Percentiles rank a stretch among this genome's conserved stretches.
phyloP scores from a whole-genome alignment of 2,797 vertebrate genomes.

The Oreortyx pictus region DNA sequence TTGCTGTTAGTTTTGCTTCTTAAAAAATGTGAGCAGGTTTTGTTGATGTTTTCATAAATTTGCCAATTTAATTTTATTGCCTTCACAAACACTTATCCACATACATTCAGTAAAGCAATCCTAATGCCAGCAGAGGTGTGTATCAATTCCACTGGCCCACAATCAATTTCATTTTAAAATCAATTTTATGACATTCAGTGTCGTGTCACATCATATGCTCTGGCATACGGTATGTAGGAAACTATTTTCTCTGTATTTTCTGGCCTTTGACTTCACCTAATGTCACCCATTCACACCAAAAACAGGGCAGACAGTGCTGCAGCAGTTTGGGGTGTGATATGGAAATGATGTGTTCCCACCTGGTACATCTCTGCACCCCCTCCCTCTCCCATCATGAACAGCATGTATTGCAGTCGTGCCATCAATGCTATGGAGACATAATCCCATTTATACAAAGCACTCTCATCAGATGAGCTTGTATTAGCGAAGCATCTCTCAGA shows the following conservation, averaged over 20 bases:
- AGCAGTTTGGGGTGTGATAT: neutral
- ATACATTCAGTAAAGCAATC: neutral
- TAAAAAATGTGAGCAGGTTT: neutral
- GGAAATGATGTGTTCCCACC: neutral
- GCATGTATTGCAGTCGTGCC: neutral
- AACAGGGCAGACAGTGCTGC: neutral
- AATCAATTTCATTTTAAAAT: neutral
- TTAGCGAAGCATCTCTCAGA: neutral
- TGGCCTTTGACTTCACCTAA: neutral
- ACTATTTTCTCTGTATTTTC: neutral
- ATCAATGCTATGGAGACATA: neutral
- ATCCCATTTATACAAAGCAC: neutral
- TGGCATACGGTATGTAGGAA: rapidly evolving
- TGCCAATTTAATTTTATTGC: neutral
- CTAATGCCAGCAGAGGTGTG: neutral
- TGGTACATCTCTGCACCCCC: neutral
- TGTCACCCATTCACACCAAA: neutral
- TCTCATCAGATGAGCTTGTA: neutral
- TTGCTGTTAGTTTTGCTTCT: neutral
- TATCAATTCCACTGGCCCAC: neutral
- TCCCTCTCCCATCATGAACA: too few relatives aligned
- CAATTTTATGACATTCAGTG: neutral
- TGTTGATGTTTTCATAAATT: neutral
- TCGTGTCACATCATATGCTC: too few relatives aligned
- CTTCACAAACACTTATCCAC: neutral